A percentile compares a stretch with the other conserved stretches of the same genome.
Conservation (phyloP, 2,113 vertebrate species). For the Bubo bubo region DNA sequence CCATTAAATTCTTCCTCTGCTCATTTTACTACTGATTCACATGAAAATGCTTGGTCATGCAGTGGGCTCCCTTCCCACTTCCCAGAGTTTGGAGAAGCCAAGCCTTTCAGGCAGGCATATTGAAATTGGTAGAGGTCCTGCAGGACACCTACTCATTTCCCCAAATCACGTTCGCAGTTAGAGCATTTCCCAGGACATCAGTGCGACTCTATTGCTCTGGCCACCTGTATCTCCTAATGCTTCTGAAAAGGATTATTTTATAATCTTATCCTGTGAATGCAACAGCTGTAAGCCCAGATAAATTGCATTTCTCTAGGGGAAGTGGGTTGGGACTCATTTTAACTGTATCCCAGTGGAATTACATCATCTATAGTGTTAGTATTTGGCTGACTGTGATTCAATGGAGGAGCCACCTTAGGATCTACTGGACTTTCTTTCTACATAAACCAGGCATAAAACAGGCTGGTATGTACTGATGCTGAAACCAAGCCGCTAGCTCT, state of each 20-base stretch:
- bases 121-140: not conserved
- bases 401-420: not conserved
- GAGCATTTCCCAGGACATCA: not conserved
- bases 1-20: not conserved
- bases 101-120: not conserved
- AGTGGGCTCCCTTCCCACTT: not conserved
- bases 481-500: not conserved
- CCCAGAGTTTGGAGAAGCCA: not conserved
- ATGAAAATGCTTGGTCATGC: not conserved
- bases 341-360: not conserved
- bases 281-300: slow-evolving; percentile 64
- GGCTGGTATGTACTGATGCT: not conserved
- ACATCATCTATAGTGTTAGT: not conserved
- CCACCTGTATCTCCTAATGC: slow-evolving; percentile 26
- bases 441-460: not conserved
- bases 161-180: not conserved
- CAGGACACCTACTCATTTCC: not conserved
- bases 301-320: slow-evolving; percentile 46
- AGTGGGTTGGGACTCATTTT: not conserved
- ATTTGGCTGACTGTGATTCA: slow-evolving; percentile 15
- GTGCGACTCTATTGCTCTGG: not conserved
- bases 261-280: slow-evolving; percentile 51
- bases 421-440: not conserved
- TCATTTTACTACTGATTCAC: not conserved
- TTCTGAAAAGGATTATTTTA: slow-evolving; percentile 60